Evolutionary conservation across 1,140 invertebrate species (phyloP).

Genomic region (Habropoda laboriosa): DNA sequence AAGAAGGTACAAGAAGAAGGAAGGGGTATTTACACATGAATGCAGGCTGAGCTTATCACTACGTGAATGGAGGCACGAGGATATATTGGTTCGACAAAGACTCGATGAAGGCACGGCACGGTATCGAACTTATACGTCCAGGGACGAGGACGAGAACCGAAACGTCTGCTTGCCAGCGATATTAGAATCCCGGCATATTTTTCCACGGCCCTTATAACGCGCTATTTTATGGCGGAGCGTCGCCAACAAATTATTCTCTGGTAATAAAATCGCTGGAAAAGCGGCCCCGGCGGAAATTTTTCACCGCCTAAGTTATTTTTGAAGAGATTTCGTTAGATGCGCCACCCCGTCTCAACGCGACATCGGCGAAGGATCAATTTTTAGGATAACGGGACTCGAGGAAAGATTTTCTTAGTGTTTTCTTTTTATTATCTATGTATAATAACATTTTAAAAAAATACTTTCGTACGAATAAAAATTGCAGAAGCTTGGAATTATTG

Average conservation of each 20-base stretch:
- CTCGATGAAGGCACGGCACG: slow-evolving; percentile 59
- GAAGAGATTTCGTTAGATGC: slow-evolving; percentile 11
- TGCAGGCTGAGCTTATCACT: slow-evolving; percentile 68
- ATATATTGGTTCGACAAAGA: slow-evolving; percentile 68
- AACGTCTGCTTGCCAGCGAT: slow-evolving; percentile 55
- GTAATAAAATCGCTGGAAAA: slow-evolving; percentile 39
- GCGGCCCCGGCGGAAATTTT: neutral
- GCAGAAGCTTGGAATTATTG: too few species aligned
- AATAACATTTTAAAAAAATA: too few species aligned
- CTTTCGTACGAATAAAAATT: too few species aligned
- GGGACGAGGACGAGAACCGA: slow-evolving; percentile 41
- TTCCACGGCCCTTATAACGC: slow-evolving; percentile 14
- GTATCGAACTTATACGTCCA: slow-evolving; percentile 62
- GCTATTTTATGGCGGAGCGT: slow-evolving; percentile 37
- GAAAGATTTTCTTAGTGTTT: too few species aligned
- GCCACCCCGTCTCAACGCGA: neutral
- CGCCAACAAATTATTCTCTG: slow-evolving; percentile 49
- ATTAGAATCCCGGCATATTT: slow-evolving; percentile 61
- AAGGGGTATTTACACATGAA: slow-evolving; percentile 73
- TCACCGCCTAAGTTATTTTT: slow-evolving; percentile 20
- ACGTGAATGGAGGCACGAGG: slow-evolving; percentile 54
- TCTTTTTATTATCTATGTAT: too few species aligned
- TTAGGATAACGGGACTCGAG: neutral
- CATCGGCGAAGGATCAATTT: neutral
- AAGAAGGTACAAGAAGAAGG: slow-evolving; percentile 41